phyloP scores from a whole-genome alignment of 2,113 vertebrate genomes.

The Girardinichthys multiradiatus region DNA sequence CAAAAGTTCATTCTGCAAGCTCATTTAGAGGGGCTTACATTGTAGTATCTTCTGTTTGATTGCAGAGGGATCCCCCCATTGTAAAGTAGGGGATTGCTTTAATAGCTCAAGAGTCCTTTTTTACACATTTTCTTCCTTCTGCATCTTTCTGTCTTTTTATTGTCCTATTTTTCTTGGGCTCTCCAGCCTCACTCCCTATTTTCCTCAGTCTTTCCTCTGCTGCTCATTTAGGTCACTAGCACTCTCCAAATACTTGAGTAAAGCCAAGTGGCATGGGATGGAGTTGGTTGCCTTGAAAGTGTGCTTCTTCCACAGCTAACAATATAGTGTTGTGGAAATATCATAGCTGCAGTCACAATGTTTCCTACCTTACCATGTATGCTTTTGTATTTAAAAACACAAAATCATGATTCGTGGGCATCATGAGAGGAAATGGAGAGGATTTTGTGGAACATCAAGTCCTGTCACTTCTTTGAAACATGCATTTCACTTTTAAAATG shows the following conservation, averaged over 20 bases:
- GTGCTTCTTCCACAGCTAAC: constrained; percentile 55
- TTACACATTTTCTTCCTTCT: constrained; percentile 39
- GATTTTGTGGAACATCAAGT: background rate
- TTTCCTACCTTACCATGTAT: background rate
- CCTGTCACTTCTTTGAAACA: background rate
- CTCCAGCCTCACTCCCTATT: constrained; percentile 3
- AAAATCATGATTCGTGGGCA: background rate
- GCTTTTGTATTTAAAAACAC: background rate
- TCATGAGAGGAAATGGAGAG: background rate
- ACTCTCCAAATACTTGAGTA: constrained; percentile 35
- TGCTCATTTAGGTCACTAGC: constrained; percentile 49
- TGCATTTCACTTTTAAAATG: background rate
- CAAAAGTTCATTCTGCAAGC: constrained; percentile 64
- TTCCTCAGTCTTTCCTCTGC: constrained; percentile 29
- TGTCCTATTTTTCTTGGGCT: constrained; percentile 27
- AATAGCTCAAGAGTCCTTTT: constrained; percentile 32
- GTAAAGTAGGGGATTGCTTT: constrained; percentile 24
- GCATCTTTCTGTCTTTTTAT: constrained; percentile 4
- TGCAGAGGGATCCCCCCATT: constrained; percentile 18
- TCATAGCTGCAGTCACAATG: background rate
- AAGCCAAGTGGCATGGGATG: constrained; percentile 43
- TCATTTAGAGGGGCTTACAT: constrained; percentile 58
- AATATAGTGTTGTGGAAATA: constrained; percentile 51
- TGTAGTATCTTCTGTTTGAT: constrained; percentile 38
- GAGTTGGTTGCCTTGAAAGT: constrained; percentile 68